Base-by-base conservation (phyloP, 2,113 vertebrate genomes). In the Meleagris gallopavo region DNA sequence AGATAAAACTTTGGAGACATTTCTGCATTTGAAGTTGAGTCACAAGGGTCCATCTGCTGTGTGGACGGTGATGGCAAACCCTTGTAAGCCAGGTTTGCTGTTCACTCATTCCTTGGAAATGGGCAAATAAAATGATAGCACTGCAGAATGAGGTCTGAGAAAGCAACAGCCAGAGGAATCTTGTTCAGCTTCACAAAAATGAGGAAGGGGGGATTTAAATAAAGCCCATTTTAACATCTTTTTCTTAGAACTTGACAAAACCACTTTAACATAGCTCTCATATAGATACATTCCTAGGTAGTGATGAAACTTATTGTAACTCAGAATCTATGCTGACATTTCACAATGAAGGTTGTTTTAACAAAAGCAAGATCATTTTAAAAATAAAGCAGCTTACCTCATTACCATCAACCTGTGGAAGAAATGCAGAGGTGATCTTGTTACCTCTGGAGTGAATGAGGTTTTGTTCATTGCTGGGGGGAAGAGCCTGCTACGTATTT, bases 201-300 rank as follows among this genome's bases (percentile, higher is more conserved):
- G 13, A 62, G 13, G 30, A 55, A 8, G 3, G 1, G 1, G 2
- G 6, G 1, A 2, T 27, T 11, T 74, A 71, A 76, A 46, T 41
- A 80, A 73, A 93, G 8, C 13, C 7, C 29, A 11, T 9, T 25
- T 32, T 57, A 57, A 18, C 73, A 48, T 38, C 0, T 64, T 79
- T 84, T 93, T 66, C 50, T 62, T 75, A 65, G 17, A 50, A 4
- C 46, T 83, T 76, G 43, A 75, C 84, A 10, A 71, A 75, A 34
- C 2, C 12, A 1, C 7, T 93, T 89, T 62, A 77, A 76, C 18
- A 65, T 8, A 43, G 12, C 29, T 84, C 27, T 65, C 34, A 54
- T 6, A 9, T 7, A 40, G 8, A 3, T 73, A 25, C n/a, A 64
- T 65, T 89, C 16, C 21, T 34, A 41, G 17, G 55, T 62, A 70